Percentiles rank a stretch among this genome's conserved stretches.
phyloP scores from a whole-genome alignment of 2,888 invertebrate genomes.

The Pseudococcus jackbeardsleyi region DNA sequence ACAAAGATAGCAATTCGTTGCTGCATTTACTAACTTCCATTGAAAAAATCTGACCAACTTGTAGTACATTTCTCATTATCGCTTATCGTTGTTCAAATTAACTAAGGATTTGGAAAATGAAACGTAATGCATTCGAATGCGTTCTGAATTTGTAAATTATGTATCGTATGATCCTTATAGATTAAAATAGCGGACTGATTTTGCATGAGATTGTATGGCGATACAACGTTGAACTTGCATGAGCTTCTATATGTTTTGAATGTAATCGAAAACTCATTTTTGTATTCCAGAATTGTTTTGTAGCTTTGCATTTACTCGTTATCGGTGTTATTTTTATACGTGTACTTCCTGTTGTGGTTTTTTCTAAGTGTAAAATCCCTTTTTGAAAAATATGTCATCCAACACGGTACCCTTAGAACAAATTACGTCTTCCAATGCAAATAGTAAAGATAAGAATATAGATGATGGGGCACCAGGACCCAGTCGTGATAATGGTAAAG shows the following conservation, averaged over 20 bases:
- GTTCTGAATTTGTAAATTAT: background rate
- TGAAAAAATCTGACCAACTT: background rate
- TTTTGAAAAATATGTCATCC: slow-evolving; percentile 63
- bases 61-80: background rate
- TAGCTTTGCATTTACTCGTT: slow-evolving; percentile 53
- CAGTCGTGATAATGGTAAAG: slow-evolving; percentile 63
- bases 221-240: background rate
- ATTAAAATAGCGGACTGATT: background rate
- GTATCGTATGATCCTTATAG: background rate
- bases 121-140: background rate
- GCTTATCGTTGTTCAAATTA: background rate
- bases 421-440: slow-evolving; percentile 59
- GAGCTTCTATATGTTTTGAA: background rate
- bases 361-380: slow-evolving; percentile 46
- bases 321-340: slow-evolving; percentile 45
- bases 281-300: slow-evolving; percentile 42
- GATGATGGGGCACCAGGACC: slow-evolving; percentile 58
- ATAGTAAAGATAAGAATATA: slow-evolving; percentile 60
- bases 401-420: slow-evolving; percentile 60
- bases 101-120: background rate
- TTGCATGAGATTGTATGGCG: slow-evolving; percentile 19
- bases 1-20: background rate
- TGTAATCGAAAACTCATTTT: slow-evolving; percentile 8
- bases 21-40: background rate
- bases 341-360: slow-evolving; percentile 31